phyloP scores from a whole-genome alignment of 2,888 invertebrate species.

The Hypercompe scribonia region DNA sequence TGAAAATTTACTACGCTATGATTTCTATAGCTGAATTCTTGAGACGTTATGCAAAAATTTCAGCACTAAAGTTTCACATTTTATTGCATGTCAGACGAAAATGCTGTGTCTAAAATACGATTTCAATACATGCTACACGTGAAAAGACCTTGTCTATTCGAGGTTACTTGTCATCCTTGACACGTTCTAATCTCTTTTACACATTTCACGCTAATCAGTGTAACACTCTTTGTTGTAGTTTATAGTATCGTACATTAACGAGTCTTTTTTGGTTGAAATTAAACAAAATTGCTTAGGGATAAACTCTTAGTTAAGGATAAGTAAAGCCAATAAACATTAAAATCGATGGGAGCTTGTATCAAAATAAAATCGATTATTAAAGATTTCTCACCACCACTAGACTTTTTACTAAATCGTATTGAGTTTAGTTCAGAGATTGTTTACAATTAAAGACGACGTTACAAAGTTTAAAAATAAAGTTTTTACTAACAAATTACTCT shows the following conservation, averaged over 20 bases:
- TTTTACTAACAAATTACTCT: too few species aligned
- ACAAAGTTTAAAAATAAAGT: not conserved
- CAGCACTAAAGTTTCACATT: not conserved
- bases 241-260: not conserved
- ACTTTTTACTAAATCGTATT: not conserved
- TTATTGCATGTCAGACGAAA: not conserved
- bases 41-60: not conserved
- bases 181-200: constrained; percentile 22
- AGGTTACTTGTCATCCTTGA: constrained; percentile 42
- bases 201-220: constrained; percentile 29
- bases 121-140: not conserved
- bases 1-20: not conserved
- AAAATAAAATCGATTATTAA: not conserved
- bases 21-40: not conserved
- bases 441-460: not conserved
- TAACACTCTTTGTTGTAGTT: constrained; percentile 9
- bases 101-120: constrained; percentile 1
- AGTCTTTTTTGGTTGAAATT: not conserved
- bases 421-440: not conserved
- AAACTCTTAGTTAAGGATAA: not conserved
- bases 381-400: not conserved
- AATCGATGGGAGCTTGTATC: not conserved
- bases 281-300: not conserved
- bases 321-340: not conserved
- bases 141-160: constrained; percentile 32